A percentile compares a stretch with the other conserved stretches of the same genome.
These are phyloP conservation scores for Aphaenogaster rudis DNA, from an alignment of 1,140 invertebrate genomes.

Conservation along the genomic window DNA sequence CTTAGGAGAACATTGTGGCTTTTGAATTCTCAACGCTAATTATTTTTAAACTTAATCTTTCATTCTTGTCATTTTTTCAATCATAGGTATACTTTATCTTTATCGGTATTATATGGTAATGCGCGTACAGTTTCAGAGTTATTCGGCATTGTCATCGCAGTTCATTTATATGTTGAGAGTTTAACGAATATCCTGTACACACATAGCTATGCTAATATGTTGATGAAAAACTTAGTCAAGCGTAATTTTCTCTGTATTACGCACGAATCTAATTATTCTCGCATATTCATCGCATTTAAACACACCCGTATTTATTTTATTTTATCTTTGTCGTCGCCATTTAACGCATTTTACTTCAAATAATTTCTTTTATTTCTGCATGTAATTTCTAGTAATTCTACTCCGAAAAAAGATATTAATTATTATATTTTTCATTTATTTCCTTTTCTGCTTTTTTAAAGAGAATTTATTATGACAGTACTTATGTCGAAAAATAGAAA, in stretches of 20 bases:
- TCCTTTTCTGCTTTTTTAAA: background rate
- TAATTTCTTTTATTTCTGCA: background rate
- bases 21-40: background rate
- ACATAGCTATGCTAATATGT: background rate
- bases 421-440: background rate
- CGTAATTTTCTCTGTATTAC: constrained; percentile 30
- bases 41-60: background rate
- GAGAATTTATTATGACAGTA: background rate
- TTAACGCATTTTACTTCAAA: background rate
- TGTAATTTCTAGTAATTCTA: background rate
- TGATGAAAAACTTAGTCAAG: constrained; percentile 16
- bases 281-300: constrained; percentile 3
- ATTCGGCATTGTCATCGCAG: background rate
- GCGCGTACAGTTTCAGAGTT: background rate
- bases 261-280: constrained; percentile 38
- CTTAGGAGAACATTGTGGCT: background rate
- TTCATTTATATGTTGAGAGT: constrained; percentile 32
- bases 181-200: constrained; percentile 3
- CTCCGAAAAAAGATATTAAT: background rate
- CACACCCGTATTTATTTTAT: background rate
- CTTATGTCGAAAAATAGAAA: background rate
- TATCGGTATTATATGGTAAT: background rate
- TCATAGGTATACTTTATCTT: background rate
- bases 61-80: background rate
- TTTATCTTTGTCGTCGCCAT: background rate